phyloP scores from a whole-genome alignment of 2,888 invertebrate species.

The Coenonympha glycerion region DNA sequence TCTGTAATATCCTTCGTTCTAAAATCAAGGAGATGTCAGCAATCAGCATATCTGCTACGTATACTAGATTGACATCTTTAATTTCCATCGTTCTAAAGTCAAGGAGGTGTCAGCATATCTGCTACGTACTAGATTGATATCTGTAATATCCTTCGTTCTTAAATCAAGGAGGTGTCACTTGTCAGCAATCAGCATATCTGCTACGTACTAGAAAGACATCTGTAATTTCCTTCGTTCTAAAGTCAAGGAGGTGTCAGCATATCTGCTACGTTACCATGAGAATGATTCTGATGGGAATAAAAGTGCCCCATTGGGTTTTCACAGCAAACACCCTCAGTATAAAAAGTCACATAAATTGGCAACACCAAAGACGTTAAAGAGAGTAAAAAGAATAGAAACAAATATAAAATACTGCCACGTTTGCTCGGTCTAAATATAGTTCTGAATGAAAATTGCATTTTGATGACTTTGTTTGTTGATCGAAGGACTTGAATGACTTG shows the following conservation, averaged over 20 bases:
- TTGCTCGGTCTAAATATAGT: slow-evolving; percentile 19
- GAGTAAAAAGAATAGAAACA: slow-evolving; percentile 43
- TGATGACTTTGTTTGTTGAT: too few relatives aligned
- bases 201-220: too few relatives aligned
- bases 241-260: slow-evolving; percentile 3
- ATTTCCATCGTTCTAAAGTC: neutral
- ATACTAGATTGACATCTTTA: too few relatives aligned
- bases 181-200: neutral
- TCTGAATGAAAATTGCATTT: slow-evolving; percentile 24
- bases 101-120: too few relatives aligned
- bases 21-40: too few relatives aligned
- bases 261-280: neutral
- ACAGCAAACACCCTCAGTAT: slow-evolving; percentile 36
- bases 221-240: too few relatives aligned
- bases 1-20: too few relatives aligned
- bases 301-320: slow-evolving; percentile 53
- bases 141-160: too few relatives aligned
- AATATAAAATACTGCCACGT: slow-evolving; percentile 32
- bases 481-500: neutral
- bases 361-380: slow-evolving; percentile 46
- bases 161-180: too few relatives aligned
- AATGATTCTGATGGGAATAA: slow-evolving; percentile 31
- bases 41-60: too few relatives aligned
- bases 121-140: too few relatives aligned
- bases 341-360: slow-evolving; percentile 51